A percentile compares a stretch with the other conserved stretches of the same genome.
phyloP scores from a whole-genome alignment of 2,888 invertebrate species.

The Colletes collaris region DNA sequence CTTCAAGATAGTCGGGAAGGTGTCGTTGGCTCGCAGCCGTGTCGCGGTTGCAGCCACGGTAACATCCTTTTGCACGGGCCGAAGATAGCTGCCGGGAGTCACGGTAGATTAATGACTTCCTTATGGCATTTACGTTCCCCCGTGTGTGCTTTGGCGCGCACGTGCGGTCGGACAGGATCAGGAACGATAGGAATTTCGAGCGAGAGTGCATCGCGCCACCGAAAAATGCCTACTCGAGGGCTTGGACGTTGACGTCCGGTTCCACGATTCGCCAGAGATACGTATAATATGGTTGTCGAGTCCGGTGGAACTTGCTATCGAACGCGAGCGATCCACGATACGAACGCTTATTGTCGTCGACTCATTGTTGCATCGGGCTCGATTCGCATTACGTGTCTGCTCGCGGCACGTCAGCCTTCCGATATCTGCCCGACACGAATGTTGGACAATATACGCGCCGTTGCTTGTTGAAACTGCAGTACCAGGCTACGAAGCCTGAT shows the following conservation, averaged over 20 bases:
- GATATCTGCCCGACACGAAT: not conserved
- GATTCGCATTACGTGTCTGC: not conserved
- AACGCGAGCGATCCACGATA: not conserved
- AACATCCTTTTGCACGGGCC: conserved; percentile 52
- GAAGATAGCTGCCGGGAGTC: conserved; percentile 58
- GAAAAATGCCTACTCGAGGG: conserved; percentile 8
- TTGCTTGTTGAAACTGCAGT: conserved; percentile 7
- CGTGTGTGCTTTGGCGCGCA: conserved; percentile 15
- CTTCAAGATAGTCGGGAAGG: conserved; percentile 32
- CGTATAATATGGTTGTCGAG: not conserved
- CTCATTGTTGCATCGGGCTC: conserved; percentile 18
- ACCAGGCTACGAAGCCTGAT: not conserved
- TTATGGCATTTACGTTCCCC: conserved; percentile 48
- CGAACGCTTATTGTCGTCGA: not conserved
- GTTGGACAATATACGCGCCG: not conserved
- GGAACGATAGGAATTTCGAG: conserved; percentile 44
- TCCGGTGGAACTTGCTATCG: not conserved
- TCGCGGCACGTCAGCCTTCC: not conserved
- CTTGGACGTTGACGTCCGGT: no score
- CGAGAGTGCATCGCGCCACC: conserved; percentile 19
- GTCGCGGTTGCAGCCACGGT: conserved; percentile 27
- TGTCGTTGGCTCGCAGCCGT: conserved; percentile 20
- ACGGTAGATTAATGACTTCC: conserved; percentile 62
- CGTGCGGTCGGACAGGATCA: conserved; percentile 21
- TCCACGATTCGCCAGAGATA: not conserved